Conservation (phyloP, 2,113 vertebrate genomes). For the Mobula birostris region DNA sequence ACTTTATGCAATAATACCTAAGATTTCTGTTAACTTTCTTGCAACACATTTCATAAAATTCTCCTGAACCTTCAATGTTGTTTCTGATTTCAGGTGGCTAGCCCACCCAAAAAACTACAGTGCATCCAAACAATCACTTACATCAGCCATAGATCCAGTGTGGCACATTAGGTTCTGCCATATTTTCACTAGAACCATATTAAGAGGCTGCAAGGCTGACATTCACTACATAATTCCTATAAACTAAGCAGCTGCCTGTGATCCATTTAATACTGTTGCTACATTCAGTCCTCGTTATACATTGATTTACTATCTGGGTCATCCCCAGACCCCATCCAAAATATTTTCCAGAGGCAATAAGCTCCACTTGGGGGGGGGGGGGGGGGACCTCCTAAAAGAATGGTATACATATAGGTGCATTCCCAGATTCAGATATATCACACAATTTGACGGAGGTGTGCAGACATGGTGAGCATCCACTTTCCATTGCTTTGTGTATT, state of each 20-base stretch:
- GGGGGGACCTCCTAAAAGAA: too few relatives aligned
- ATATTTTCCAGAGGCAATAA: too few relatives aligned
- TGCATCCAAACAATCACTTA: not conserved
- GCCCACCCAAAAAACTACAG: not conserved
- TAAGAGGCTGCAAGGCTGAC: not conserved
- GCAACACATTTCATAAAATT: not conserved
- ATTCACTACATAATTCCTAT: not conserved
- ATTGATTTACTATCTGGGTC: too few relatives aligned
- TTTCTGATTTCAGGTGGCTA: not conserved
- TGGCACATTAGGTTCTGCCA: not conserved
- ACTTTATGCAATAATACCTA: not conserved
- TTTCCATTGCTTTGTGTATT: too few relatives aligned
- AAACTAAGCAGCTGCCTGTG: not conserved
- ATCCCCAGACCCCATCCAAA: too few relatives aligned
- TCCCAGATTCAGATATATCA: too few relatives aligned
- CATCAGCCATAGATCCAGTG: not conserved
- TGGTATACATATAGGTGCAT: too few relatives aligned
- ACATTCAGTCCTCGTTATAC: not conserved
- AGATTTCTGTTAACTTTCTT: not conserved
- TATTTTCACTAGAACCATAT: not conserved
- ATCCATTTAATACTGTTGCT: not conserved
- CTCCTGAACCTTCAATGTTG: too few relatives aligned
- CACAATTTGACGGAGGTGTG: too few relatives aligned
- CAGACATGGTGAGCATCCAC: too few relatives aligned
- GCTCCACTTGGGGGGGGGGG: too few relatives aligned